These are phyloP conservation scores for Pollenia angustigena DNA, from an alignment of 2,888 invertebrate genomes.

Conservation along the genomic window DNA sequence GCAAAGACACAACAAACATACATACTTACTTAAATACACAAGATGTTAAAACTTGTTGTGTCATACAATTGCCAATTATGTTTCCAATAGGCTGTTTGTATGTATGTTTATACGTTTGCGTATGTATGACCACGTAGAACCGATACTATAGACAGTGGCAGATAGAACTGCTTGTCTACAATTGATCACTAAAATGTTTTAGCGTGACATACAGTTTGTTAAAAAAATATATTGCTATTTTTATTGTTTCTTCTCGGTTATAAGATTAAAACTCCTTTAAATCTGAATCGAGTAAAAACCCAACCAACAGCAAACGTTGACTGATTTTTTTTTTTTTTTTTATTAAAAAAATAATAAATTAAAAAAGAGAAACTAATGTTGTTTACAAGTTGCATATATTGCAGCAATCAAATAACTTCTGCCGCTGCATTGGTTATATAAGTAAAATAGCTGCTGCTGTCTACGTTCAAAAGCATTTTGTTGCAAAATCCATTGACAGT, in stretches of 20 bases:
- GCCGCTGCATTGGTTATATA: neutral
- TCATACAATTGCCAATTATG: constrained; percentile 70
- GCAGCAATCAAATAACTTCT: constrained; percentile 18
- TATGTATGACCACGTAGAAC: constrained; percentile 12
- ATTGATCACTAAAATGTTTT: constrained; percentile 64
- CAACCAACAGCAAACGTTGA: constrained; percentile 7
- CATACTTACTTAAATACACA: neutral
- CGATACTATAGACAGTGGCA: constrained; percentile 44
- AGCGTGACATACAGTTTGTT: constrained; percentile 54
- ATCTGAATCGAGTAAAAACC: neutral
- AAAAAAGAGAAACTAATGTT: constrained; percentile 28
- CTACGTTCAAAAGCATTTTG: constrained; percentile 38
- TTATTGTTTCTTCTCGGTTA: constrained; percentile 2
- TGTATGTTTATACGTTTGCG: constrained; percentile 14
- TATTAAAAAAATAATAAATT: constrained; percentile 24
- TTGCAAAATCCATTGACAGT: constrained; percentile 66
- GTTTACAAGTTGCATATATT: constrained; percentile 20
- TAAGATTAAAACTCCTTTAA: constrained; percentile 37
- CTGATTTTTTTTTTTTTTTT: constrained; percentile 44
- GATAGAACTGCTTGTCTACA: constrained; percentile 65
- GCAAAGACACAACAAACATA: neutral
- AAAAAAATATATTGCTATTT: constrained; percentile 9
- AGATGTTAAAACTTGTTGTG: constrained; percentile 63
- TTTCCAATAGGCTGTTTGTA: constrained; percentile 38
- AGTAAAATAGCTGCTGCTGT: constrained; percentile 1